phyloP scores from a whole-genome alignment of 2,113 vertebrate genomes.

The Gobio gobio region DNA sequence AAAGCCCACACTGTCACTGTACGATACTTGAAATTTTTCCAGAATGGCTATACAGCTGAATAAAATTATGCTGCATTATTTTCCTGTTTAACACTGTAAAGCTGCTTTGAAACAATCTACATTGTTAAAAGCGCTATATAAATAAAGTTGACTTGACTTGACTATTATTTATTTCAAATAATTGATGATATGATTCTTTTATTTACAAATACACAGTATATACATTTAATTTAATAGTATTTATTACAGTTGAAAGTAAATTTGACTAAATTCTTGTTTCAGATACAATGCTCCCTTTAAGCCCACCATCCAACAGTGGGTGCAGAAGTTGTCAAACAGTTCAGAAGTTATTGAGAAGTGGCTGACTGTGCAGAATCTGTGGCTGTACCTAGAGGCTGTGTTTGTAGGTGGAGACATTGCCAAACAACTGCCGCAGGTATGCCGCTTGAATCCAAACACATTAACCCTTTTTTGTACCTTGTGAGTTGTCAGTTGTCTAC shows the following conservation, averaged over 20 bases:
- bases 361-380: conserved; percentile 85
- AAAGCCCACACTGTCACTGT: too few species aligned
- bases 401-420: conserved; percentile 88
- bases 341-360: conserved; percentile 85
- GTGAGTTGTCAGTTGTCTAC: not conserved
- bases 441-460: not conserved
- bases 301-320: conserved; percentile 81
- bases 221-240: not conserved
- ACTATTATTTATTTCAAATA: too few species aligned
- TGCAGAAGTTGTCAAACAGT: conserved; percentile 82
- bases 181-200: too few species aligned
- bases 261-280: not conserved
- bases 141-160: too few species aligned
- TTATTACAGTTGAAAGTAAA: not conserved
- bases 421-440: conserved; percentile 85
- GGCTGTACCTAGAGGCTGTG: conserved; percentile 89
- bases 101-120: too few species aligned
- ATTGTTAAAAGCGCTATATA: too few species aligned
- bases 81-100: too few species aligned
- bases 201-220: too few species aligned
- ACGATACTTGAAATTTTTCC: too few species aligned
- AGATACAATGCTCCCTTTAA: conserved; percentile 85
- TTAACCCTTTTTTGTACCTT: not conserved
- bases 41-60: too few species aligned
- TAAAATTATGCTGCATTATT: too few species aligned